Evolutionary conservation across 2,113 vertebrate species (phyloP), one percentile per base, ranked within the genome.

Genomic region (Semicossyphus pulcher): DNA sequence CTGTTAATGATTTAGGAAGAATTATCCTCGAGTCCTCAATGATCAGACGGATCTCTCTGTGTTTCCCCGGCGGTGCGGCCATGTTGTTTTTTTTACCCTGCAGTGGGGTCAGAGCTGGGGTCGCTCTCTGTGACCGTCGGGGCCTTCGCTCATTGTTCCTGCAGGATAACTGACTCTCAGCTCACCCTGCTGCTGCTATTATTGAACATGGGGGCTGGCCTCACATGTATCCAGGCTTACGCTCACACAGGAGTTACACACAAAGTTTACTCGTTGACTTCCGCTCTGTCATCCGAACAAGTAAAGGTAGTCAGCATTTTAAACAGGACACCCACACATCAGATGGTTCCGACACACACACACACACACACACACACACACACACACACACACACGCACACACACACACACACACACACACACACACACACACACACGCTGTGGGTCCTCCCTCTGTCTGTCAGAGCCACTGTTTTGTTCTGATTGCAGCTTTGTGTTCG

Each of bases 381-480:
- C 20, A 2, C n/a, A 29, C 34, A 25, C 61, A 36, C 28, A 0
- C 58, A 18, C 8, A n/a, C 28, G 14, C 70, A 18, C 39, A 28
- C 11, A 1, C 11, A 2, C 20, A 2, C n/a, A 29, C 34, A 25
- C 61, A 36, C 28, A 0, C 52, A 18, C 39, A 28, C 11, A 1
- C 11, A 2, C 20, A 2, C n/a, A 29, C 34, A 25, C 61, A 36
- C 28, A 0, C 58, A 18, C 8, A n/a, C 28, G 14, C 70, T n/a
- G 70, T 9, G 5, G 65, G 8, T 5, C 49, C 59, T 65, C 41
- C 49, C 51, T 57, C 31, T 48, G 67, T 49, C 14, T 41, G 37
- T 41, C 14, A 61, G 79, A 76, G 58, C 11, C 15, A 62, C 64
- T 29, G 80, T 87, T 73, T 59, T 36, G 69, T 76, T 76, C 25